These are phyloP conservation scores for Tachysurus vachellii DNA, from an alignment of 2,113 vertebrate genomes.

Conservation along the genomic window DNA sequence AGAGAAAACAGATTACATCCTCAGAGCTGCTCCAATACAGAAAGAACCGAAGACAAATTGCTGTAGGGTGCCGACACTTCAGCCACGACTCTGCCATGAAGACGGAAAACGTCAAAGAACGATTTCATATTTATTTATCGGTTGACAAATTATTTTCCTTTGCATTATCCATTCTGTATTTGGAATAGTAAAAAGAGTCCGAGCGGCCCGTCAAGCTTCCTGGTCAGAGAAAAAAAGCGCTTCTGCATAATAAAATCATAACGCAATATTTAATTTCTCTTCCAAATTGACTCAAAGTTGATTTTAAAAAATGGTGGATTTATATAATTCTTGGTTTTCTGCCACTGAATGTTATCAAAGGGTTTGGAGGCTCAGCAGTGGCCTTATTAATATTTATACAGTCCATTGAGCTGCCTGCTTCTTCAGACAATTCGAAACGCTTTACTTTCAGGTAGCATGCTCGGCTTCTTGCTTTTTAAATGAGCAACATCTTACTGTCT, in stretches of 20 bases:
- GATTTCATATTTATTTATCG: neutral
- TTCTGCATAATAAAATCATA: neutral
- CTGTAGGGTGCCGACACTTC: neutral
- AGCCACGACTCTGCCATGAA: neutral
- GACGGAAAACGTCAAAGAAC: neutral
- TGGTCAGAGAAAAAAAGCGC: too few relatives aligned
- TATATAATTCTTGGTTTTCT: constrained; percentile 15
- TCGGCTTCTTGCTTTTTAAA: constrained; percentile 31
- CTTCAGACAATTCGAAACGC: constrained; percentile 22
- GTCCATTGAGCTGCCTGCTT: constrained; percentile 2
- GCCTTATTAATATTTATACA: constrained; percentile 33
- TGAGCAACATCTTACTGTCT: neutral
- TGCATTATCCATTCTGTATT: neutral
- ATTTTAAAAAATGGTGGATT: neutral
- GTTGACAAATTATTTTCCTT: constrained; percentile 3
- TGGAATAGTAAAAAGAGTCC: too few relatives aligned
- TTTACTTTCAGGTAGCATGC: constrained; percentile 22
- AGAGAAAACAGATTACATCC: constrained; percentile 34
- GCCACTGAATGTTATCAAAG: constrained; percentile 2
- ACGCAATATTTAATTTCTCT: constrained; percentile 4
- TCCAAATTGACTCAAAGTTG: neutral
- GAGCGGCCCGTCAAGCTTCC: neutral
- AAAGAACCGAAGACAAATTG: constrained; percentile 21
- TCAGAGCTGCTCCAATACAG: constrained; percentile 13
- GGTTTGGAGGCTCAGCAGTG: constrained; percentile 15